Percentiles rank a stretch among this genome's conserved stretches.
phyloP scores from a whole-genome alignment of 2,797 vertebrate genomes.

The Amazona ochrocephala region DNA sequence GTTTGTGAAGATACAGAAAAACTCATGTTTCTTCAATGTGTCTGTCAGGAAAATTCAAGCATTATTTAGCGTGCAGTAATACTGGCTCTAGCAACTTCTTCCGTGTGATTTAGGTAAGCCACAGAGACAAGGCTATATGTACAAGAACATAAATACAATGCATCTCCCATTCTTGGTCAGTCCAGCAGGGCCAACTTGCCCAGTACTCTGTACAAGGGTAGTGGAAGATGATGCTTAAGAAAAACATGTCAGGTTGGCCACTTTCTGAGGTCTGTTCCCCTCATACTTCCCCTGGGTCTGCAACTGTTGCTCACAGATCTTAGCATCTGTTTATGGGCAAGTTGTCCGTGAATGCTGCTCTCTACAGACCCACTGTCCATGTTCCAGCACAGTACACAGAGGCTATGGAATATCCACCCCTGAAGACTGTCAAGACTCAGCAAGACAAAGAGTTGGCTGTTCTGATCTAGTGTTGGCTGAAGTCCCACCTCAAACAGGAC shows the following conservation, averaged over 20 bases:
- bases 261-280: neutral
- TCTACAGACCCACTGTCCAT: neutral
- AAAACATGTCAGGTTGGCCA: neutral
- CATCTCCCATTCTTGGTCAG: neutral
- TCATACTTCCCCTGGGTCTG: neutral
- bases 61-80: neutral
- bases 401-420: neutral
- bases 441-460: neutral
- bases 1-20: neutral
- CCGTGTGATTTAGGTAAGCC: neutral
- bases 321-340: neutral
- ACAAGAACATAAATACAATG: neutral
- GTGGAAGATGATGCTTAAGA: neutral
- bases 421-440: neutral
- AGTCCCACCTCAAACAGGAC: neutral
- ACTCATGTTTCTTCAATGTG: neutral
- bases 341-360: neutral
- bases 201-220: neutral
- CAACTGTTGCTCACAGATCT: neutral
- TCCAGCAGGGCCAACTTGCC: fast-evolving
- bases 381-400: neutral
- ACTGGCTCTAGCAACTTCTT: neutral
- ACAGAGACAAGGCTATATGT: neutral
- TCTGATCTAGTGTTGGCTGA: neutral
- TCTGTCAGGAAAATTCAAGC: neutral